Evolutionary conservation across 2,113 vertebrate genomes (phyloP), one percentile per base, ranked within the genome.

Genomic region (Percina caprodes): DNA sequence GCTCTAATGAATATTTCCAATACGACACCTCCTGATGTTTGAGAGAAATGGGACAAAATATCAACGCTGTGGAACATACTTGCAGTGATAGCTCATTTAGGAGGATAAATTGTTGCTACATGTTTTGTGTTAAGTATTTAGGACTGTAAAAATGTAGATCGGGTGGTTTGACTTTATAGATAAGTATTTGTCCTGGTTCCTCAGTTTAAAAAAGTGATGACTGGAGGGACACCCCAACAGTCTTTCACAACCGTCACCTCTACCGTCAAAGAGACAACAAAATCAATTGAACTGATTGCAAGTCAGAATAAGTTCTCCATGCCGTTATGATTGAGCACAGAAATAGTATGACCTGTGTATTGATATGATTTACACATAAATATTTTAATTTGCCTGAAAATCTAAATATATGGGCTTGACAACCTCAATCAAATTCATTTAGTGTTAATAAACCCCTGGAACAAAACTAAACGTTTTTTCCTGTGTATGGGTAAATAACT

Each of bases 161-260:
- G 35, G 51, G 21, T 66, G 59, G 23, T 46, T 51, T 51, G 71
- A 84, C 77, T 66, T 54, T 42, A 79, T 30, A 13, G 2, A 35
- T 23, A 70, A 35, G 51, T 5, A 19, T 68, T 63, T 77, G 39
- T 56, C 58, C 24, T 52, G 66, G 58, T 74, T 74, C 69, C 78
- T 72, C 55, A 46, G 19, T 46, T 74, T 70, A 70, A 69, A 69
- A 23, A 23, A 49, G 30, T 69, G 69, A 78, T 39, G 30, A 65
- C 30, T 63, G 12, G n/a, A 58, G 51, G 15, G 26, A 63, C 58
- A 60, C 52, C 71, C 30, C 12, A 19, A 33, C 19, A 48, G 55
- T 65, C 60, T 70, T 19, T 48, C n/a, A 59, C 42, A 45, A 66
- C 45, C 1, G 24, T 30, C 33, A 21, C 39, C 52, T 23, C 6